A percentile compares a stretch with the other conserved stretches of the same genome.
phyloP scores from a whole-genome alignment of 1,140 invertebrate species.

The Temnothorax nylanderi region DNA sequence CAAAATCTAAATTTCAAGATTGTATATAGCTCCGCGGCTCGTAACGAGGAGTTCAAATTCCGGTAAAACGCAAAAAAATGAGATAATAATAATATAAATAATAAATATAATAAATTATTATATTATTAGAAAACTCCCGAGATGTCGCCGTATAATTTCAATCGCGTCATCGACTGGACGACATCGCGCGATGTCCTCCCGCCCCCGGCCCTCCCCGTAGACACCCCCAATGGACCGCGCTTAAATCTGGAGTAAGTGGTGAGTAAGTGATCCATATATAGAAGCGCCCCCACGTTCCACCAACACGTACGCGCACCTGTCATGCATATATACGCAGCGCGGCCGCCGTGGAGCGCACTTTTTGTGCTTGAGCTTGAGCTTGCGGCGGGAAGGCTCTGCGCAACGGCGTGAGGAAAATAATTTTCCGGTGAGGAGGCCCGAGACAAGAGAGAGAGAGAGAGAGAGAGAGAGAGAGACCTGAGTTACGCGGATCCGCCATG shows the following conservation, averaged over 20 bases:
- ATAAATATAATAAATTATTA: too few species aligned
- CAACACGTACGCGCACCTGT: constrained; percentile 77
- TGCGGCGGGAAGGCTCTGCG: constrained; percentile 61
- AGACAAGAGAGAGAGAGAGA: neutral
- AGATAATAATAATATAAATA: too few species aligned
- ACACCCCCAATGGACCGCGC: neutral
- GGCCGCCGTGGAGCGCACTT: constrained; percentile 77
- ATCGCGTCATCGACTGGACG: neutral
- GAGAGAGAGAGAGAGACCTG: neutral
- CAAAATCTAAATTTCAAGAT: neutral
- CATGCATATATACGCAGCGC: constrained; percentile 82
- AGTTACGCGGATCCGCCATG: constrained; percentile 71
- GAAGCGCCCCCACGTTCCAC: constrained; percentile 77
- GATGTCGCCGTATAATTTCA: neutral
- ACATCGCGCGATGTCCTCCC: neutral
- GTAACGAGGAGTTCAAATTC: neutral
- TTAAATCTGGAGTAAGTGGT: constrained; percentile 64
- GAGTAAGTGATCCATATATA: constrained; percentile 83
- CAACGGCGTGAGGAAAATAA: constrained; percentile 30
- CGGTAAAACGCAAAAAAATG: too few species aligned
- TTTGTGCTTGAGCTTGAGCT: constrained; percentile 79
- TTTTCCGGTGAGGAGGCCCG: constrained; percentile 48
- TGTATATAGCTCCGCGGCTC: neutral
- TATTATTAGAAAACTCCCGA: neutral
- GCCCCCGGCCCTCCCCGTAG: neutral